A percentile compares a stretch with the other conserved stretches of the same genome.
Evolutionary conservation across 30 jellyfish, hydroid and myxozoan genomes (phyloP).

Genomic region (Haliclystus octoradiatus): DNA sequence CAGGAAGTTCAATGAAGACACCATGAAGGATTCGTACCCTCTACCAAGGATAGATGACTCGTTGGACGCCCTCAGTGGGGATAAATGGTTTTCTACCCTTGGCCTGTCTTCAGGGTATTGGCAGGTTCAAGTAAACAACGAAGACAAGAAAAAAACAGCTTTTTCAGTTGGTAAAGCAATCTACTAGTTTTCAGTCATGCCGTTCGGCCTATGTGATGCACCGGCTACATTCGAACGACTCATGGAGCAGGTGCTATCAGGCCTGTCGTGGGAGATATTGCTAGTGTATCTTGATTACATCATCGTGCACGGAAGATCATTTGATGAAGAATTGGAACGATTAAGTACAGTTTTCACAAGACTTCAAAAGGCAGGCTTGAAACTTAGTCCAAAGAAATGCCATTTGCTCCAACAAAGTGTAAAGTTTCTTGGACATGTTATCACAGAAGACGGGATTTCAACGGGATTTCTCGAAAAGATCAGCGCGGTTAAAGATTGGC

Average conservation of each 20-base stretch:
- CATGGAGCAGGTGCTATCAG: constrained; percentile 27
- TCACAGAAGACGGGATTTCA: constrained; percentile 23
- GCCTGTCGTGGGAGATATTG: constrained; percentile 15
- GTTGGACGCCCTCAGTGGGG: constrained; percentile 31
- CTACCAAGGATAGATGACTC: constrained; percentile 32
- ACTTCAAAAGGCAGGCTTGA: constrained; percentile 21
- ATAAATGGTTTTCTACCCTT: constrained; percentile 9
- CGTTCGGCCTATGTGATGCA: constrained; percentile 27
- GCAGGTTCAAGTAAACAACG: constrained; percentile 29
- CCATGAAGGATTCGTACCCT: constrained; percentile 51
- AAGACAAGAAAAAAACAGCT: constrained; percentile 29
- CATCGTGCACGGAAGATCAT: constrained; percentile 11
- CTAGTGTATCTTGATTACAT: constrained; percentile 33
- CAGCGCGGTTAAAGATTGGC: constrained; percentile 5
- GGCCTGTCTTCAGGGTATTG: constrained; percentile 37
- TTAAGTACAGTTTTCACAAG: constrained; percentile 12
- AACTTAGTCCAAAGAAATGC: constrained; percentile 34
- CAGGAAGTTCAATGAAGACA: not conserved
- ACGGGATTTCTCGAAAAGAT: constrained; percentile 2
- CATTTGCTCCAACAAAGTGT: constrained; percentile 13
- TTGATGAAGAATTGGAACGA: constrained; percentile 29
- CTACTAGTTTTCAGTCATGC: constrained; percentile 26
- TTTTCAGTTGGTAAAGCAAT: constrained; percentile 19
- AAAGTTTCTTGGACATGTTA: constrained; percentile 32
- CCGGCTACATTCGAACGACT: constrained; percentile 44